These are phyloP conservation scores for Gouania willdenowi DNA, from an alignment of 2,797 vertebrate genomes.

Conservation along the genomic window DNA sequence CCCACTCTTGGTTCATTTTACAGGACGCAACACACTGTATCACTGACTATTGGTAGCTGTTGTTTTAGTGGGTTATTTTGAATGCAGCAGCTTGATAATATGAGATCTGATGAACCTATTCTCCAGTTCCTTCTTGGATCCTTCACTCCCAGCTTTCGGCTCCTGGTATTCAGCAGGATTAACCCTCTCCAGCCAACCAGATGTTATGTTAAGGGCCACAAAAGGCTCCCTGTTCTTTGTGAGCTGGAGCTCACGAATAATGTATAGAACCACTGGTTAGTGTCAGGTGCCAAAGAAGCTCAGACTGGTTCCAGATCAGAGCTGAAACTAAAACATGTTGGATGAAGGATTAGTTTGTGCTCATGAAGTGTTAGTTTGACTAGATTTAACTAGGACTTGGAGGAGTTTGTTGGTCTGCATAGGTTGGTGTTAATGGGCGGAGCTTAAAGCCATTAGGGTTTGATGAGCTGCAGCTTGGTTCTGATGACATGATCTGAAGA, in stretches of 20 bases:
- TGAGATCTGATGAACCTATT: no score
- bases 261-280: constrained; percentile 2
- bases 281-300: constrained; percentile 1
- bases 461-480: no score
- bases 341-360: no score
- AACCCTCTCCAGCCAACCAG: constrained; percentile 36
- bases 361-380: no score
- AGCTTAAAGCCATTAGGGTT: no score
- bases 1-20: no score
- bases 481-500: no score
- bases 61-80: background rate
- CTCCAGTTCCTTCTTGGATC: background rate
- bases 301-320: background rate
- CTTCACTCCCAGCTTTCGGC: background rate
- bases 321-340: no score
- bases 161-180: constrained; percentile 14
- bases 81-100: background rate
- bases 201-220: constrained; percentile 46
- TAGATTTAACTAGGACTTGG: no score
- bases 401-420: no score
- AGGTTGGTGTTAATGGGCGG: no score
- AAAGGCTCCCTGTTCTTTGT: constrained; percentile 38
- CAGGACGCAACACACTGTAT: no score
- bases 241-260: background rate
- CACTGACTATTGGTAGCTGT: background rate